These are phyloP conservation scores for Mythimna albipuncta DNA, from an alignment of 2,888 invertebrate genomes.

Conservation along the genomic window DNA sequence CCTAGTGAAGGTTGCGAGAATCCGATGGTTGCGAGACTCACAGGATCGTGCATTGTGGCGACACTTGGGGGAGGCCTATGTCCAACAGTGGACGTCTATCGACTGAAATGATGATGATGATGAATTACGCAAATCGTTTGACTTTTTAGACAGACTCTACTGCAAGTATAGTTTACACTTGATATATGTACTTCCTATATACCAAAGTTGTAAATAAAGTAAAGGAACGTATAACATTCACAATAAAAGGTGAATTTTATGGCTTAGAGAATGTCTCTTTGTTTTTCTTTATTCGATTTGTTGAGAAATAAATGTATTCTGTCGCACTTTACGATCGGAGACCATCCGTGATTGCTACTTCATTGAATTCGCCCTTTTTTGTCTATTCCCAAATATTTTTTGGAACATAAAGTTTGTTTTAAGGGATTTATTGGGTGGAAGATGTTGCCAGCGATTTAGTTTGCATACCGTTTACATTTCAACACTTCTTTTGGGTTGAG, in stretches of 20 bases:
- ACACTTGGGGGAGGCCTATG: too few species aligned
- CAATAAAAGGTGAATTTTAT: constrained; percentile 67
- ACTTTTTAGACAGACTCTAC: background rate
- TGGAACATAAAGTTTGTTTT: constrained; percentile 26
- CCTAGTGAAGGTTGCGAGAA: too few species aligned
- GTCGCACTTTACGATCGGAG: constrained; percentile 62
- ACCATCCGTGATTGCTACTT: constrained; percentile 59
- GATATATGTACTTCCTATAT: background rate
- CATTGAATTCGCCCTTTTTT: constrained; percentile 53
- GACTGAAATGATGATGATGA: too few species aligned
- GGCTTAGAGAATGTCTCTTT: constrained; percentile 59
- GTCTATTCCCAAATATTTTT: constrained; percentile 41
- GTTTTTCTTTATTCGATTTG: constrained; percentile 64
- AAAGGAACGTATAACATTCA: constrained; percentile 59
- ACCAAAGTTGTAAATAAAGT: constrained; percentile 60
- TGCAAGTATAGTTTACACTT: background rate
- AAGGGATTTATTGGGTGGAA: constrained; percentile 27
- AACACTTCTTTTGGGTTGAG: background rate
- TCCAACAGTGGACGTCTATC: too few species aligned
- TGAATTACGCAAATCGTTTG: too few species aligned
- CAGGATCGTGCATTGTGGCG: too few species aligned
- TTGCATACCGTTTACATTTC: constrained; percentile 17
- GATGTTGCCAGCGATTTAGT: constrained; percentile 8
- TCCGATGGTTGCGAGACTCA: too few species aligned
- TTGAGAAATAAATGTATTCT: constrained; percentile 59